Base-by-base conservation (phyloP, 2,113 vertebrate genomes). In the Thryonomys swinderianus region DNA sequence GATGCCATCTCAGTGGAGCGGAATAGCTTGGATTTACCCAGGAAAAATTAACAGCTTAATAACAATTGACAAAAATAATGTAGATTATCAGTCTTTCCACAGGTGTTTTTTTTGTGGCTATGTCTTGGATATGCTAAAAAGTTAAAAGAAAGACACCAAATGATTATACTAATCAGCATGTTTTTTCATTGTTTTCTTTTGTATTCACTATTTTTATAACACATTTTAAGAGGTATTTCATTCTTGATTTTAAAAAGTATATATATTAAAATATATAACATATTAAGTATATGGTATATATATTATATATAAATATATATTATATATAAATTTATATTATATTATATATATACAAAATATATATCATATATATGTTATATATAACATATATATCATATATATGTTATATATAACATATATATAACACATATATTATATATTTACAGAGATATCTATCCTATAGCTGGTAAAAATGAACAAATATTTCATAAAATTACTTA, bases 171-270 rank as follows among this genome's bases (percentile, higher is more conserved):
- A 42, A 79, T 66, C 2, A 55, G 21, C 73, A 32, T 18, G 87
- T 51, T 85, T 92, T 90, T 88, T 37, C 32, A 66, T 53, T 86
- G 51, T 23, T 76, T 97, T 93, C 21, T 84, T 93, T 67, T 94
- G 34, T 90, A 34, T 42, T 67, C 32, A 74, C 4, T n/a, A 34
- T 55, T 84, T 89, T 89, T 82, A 57, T 83, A 48, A 16, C 9
- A 86, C 40, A 40, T 30, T 93, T 91, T 69, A 59, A 90, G 37
- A 95, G 45, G 27, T 3, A 95, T 1, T 20, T 92, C 27, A 88
- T 10, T 82, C 69, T 91, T 67, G 16, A 88, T 81, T 74, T 82
- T 18, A 42, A 79, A 90, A 88, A 67, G 61, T 45, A 67, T 25
- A 67, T 25, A 53, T 42, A 59, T 84, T 34, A 17, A 40, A 53